phyloP scores from a whole-genome alignment of 2,888 invertebrate species.

The Tenodera sinensis region DNA sequence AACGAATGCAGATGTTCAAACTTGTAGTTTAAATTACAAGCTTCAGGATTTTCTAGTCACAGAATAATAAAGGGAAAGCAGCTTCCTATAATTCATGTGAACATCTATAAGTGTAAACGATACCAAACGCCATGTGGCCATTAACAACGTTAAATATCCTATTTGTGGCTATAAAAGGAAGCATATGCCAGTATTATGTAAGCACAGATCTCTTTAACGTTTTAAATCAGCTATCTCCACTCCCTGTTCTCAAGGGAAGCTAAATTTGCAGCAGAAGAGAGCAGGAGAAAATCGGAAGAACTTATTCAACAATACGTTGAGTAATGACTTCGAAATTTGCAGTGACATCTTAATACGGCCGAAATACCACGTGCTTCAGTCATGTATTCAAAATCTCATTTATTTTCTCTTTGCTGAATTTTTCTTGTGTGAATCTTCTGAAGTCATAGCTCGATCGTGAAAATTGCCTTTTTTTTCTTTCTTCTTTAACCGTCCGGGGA shows the following conservation, averaged over 20 bases:
- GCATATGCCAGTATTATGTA: background rate
- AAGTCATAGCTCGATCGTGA: conserved; percentile 36
- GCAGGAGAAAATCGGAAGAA: background rate
- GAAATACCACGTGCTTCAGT: conserved; percentile 37
- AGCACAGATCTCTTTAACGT: background rate
- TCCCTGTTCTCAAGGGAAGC: background rate
- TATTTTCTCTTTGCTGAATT: conserved; percentile 37
- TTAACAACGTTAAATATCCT: too few species aligned
- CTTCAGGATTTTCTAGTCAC: too few species aligned
- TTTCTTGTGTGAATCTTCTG: conserved; percentile 37
- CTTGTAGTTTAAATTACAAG: too few species aligned
- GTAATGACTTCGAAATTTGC: conserved; percentile 42
- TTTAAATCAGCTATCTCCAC: conserved; percentile 9
- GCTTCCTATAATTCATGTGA: too few species aligned
- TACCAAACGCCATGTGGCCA: too few species aligned
- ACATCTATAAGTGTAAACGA: too few species aligned
- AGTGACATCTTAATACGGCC: conserved; percentile 41
- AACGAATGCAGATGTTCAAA: too few species aligned
- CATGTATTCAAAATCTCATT: conserved; percentile 38
- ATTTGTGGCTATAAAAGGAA: too few species aligned
- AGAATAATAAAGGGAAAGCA: too few species aligned
- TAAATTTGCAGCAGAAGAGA: background rate
- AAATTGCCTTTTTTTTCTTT: conserved; percentile 34
- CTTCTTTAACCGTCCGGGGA: background rate
- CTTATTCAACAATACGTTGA: conserved; percentile 33